phyloP scores from a whole-genome alignment of 2,113 vertebrate species.

The Morone chrysops region DNA sequence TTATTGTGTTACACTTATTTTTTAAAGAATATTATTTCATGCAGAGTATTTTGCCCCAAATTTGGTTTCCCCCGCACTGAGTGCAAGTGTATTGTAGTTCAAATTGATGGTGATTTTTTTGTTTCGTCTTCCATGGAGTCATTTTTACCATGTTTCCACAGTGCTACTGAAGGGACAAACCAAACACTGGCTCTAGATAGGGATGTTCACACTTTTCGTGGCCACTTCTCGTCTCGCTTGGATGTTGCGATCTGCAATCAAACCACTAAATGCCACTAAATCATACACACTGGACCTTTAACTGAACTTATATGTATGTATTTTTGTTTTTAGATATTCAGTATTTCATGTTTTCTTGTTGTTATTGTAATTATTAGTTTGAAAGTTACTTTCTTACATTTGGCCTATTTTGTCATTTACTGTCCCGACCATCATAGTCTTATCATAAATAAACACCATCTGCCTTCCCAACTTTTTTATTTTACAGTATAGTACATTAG shows the following conservation, averaged over 20 bases:
- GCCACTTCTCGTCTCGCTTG: no score
- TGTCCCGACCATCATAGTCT: neutral
- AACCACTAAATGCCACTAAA: no score
- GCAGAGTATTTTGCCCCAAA: neutral
- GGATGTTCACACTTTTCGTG: no score
- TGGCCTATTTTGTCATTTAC: neutral
- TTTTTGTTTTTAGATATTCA: neutral
- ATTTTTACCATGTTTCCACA: no score
- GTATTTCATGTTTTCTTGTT: neutral
- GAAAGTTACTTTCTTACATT: neutral
- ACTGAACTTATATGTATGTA: neutral
- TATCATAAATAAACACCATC: neutral
- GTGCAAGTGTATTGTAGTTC: neutral
- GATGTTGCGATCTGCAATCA: no score
- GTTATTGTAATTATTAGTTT: neutral
- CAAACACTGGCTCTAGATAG: no score
- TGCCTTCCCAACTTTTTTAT: no score
- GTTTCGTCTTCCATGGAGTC: no score
- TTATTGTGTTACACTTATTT: neutral
- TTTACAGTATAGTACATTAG: no score
- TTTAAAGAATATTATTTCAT: neutral
- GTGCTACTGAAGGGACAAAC: no score
- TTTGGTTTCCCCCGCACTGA: neutral
- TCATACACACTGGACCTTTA: neutral
- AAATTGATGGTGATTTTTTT: neutral